Base-by-base conservation (phyloP, 64 coral and sea anemone species). In the Dendronephthya gigantea region DNA sequence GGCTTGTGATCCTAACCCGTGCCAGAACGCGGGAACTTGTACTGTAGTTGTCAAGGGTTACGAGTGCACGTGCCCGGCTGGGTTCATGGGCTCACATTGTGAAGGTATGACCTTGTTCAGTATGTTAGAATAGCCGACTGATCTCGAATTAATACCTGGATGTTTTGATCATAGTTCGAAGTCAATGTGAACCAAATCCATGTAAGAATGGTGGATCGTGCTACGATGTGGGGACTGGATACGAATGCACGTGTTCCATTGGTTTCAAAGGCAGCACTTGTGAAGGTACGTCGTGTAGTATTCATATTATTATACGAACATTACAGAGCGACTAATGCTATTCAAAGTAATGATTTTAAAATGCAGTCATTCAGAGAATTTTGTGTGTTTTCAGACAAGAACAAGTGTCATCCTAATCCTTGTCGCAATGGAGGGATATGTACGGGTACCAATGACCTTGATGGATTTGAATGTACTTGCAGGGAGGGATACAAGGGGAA, bases 391-490 rank as follows among this genome's bases (percentile, higher is more conserved):
- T 45, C 82, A 97, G 94, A 97, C 52, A 72, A 89, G 41, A 97
- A 97, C 51, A 97, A 91, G 92, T 97, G 94, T 49, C 94, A 98
- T 56, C 94, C 94, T 31, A 98, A 98, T 56, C 94, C 94, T 25
- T 98, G 94, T 89, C 90, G 94, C 83, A 98, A 98, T 83, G 94
- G 94, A 34, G 94, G 94, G 4, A 93, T 90, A 34, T 98, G 94
- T 65, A 98, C 94, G 1, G 94, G 94, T 4, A 98, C 90, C 36
- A 98, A 93, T 74, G 91, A 93, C 36, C 82, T 50, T 15, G 88
- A 82, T 68, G 92, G 92, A 0, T 98, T 91, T 38, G 83, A 98
- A 19, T 98, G 95, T 40, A 98, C 95, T 8, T 98, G 95, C 70
- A 83, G 95, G 10, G 95, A 93, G 34, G 95, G 95, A 2, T 98